Percentiles rank a stretch among this genome's conserved stretches.
phyloP scores from a whole-genome alignment of 1,140 invertebrate genomes.

The Nylanderia fulva region DNA sequence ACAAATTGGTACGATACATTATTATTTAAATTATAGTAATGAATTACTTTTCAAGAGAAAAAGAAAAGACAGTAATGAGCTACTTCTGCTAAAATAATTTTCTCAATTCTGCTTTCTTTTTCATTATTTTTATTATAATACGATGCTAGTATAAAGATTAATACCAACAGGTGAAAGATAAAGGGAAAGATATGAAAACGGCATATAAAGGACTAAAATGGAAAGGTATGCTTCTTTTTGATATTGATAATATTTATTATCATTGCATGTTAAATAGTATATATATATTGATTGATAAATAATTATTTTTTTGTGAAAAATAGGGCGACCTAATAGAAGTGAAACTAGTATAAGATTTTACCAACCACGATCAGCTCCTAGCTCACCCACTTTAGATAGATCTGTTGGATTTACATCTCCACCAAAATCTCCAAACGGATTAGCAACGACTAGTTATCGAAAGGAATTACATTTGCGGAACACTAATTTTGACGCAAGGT shows the following conservation, averaged over 20 bases:
- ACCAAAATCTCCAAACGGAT: constrained; percentile 82
- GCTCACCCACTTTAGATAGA: constrained; percentile 88
- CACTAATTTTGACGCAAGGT: constrained; percentile 84
- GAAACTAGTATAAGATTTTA: constrained; percentile 82
- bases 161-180: constrained; percentile 89
- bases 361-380: constrained; percentile 89
- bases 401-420: constrained; percentile 83
- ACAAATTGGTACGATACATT: too few species aligned
- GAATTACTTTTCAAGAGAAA: too few species aligned
- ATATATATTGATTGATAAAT: constrained; percentile 42
- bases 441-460: constrained; percentile 85
- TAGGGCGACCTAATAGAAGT: constrained; percentile 83
- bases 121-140: constrained; percentile 34
- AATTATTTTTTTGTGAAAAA: constrained; percentile 20
- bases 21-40: too few species aligned
- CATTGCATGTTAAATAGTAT: constrained; percentile 11
- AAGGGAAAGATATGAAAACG: constrained; percentile 90
- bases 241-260: constrained; percentile 13
- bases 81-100: too few species aligned
- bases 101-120: background rate
- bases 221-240: constrained; percentile 83
- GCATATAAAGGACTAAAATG: constrained; percentile 91
- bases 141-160: background rate
- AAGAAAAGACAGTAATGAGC: too few species aligned
- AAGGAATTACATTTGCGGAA: constrained; percentile 85